Conservation (phyloP, 2,797 vertebrate species). For the Peromyscus aztecus region DNA sequence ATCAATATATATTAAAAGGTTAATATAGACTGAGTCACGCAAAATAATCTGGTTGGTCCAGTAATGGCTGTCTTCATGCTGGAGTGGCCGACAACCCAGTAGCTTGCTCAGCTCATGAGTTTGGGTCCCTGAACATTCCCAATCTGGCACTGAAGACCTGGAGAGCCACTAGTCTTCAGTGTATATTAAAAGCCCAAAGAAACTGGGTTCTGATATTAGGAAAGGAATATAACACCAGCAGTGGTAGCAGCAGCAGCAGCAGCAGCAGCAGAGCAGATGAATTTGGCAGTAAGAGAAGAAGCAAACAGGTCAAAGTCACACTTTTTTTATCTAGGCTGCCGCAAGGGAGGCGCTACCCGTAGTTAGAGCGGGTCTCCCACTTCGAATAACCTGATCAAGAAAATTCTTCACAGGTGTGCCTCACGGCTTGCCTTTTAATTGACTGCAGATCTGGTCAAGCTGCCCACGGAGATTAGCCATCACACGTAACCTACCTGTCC, state of each 20-base stretch:
- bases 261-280: neutral
- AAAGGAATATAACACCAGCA: neutral
- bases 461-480: neutral
- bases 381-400: neutral
- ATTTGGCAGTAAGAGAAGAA: neutral
- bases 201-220: neutral
- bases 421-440: neutral
- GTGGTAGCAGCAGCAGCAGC: neutral
- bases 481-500: neutral
- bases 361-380: neutral
- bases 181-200: neutral
- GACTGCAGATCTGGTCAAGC: neutral
- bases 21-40: neutral
- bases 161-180: neutral
- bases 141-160: neutral
- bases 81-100: neutral
- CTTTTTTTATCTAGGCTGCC: neutral
- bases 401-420: neutral
- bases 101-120: neutral
- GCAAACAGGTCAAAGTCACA: neutral
- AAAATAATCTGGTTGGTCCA: neutral
- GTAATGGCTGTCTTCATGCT: neutral
- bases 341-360: neutral
- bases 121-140: neutral
- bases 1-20: neutral